phyloP scores from a whole-genome alignment of 2,888 invertebrate species.

The Pycnomerus fuliginosus region DNA sequence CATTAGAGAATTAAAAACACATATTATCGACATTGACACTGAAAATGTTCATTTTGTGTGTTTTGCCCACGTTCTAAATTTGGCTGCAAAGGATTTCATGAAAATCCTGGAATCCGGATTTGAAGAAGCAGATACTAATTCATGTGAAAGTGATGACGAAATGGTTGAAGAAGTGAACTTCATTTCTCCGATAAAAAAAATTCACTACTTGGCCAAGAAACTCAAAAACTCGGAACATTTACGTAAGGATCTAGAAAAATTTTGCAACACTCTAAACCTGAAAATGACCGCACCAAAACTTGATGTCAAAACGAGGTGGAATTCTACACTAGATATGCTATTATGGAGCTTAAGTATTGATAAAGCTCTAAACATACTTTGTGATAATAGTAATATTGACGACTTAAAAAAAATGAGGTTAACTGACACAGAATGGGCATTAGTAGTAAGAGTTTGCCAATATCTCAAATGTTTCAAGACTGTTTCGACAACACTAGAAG shows the following conservation, averaged over 20 bases:
- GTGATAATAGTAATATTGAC: conserved; percentile 16
- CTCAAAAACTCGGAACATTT: conserved; percentile 19
- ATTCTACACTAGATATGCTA: conserved; percentile 23
- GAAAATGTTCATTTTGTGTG: conserved; percentile 10
- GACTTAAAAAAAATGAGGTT: background rate
- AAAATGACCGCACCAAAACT: conserved; percentile 20
- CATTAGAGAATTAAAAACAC: conserved; percentile 1
- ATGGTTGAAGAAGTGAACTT: background rate
- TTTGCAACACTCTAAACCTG: conserved; percentile 20
- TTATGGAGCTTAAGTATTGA: conserved; percentile 6
- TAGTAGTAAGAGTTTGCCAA: conserved; percentile 20
- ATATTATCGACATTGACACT: conserved; percentile 2
- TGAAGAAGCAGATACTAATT: conserved; percentile 1
- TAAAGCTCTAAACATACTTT: conserved; percentile 14
- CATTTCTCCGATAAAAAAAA: background rate
- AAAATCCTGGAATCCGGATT: background rate
- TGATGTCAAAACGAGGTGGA: conserved; percentile 22
- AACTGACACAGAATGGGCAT: conserved; percentile 12
- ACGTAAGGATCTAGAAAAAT: conserved; percentile 16
- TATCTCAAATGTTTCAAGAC: conserved; percentile 25
- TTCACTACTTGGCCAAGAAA: conserved; percentile 12
- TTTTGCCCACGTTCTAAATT: conserved; percentile 12
- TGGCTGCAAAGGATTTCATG: conserved; percentile 14
- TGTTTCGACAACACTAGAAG: conserved; percentile 21
- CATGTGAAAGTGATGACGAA: background rate